Evolutionary conservation across 2,888 invertebrate species (phyloP).

Genomic region (Latrodectus hesperus): DNA sequence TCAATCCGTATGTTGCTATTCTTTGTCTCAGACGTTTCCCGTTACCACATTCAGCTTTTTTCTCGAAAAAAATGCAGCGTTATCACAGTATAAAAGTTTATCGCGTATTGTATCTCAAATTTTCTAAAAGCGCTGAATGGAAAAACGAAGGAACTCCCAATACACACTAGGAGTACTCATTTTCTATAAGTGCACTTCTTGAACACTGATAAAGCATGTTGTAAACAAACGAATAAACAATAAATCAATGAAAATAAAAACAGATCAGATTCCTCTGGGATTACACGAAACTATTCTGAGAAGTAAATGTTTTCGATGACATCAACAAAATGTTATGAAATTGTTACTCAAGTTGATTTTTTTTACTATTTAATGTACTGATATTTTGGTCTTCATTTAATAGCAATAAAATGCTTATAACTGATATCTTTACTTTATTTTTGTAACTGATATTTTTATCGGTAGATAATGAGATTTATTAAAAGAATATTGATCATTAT

Average conservation of each 20-base stretch:
- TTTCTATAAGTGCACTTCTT: conserved; percentile 58
- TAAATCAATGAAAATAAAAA: conserved; percentile 31
- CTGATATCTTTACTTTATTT: no score
- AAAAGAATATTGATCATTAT: no score
- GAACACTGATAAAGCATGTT: conserved; percentile 27
- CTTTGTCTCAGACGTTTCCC: conserved; percentile 25
- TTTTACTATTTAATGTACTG: no score
- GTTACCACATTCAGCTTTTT: not conserved
- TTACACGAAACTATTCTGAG: not conserved
- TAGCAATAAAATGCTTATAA: no score
- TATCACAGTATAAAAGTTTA: conserved; percentile 41
- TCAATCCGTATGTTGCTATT: conserved; percentile 9
- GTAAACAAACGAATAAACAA: conserved; percentile 14
- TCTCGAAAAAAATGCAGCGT: not conserved
- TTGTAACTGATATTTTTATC: no score
- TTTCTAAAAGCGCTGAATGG: conserved; percentile 26
- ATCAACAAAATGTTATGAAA: not conserved
- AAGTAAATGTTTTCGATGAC: not conserved
- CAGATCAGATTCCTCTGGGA: conserved; percentile 4
- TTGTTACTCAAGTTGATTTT: no score
- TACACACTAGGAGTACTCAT: conserved; percentile 40
- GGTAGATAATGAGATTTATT: no score
- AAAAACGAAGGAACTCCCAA: conserved; percentile 10
- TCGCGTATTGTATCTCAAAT: conserved; percentile 20
- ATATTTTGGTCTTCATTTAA: no score